Base-by-base conservation (phyloP, 2,797 vertebrate species). In the Mareca penelope region DNA sequence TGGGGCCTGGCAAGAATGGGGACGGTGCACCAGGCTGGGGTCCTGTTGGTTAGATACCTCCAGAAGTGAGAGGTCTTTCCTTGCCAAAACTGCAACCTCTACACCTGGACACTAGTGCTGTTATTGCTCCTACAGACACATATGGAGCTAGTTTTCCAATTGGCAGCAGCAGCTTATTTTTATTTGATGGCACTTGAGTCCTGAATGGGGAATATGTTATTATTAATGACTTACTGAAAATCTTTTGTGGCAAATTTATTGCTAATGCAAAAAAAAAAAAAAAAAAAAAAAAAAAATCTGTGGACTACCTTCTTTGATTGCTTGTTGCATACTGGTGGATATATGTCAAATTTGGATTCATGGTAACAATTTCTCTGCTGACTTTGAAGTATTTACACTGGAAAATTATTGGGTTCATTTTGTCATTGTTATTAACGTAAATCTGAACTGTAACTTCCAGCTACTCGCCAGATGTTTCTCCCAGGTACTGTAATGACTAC, bases 181-280 rank as follows among this genome's bases (percentile, higher is more conserved):
- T 88, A 75, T 92, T 91, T 84, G 68, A 84, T 91, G 55, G 42
- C 61, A 91, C 67, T 87, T 85, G 76, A 95, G 26, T 89, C 67
- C 42, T 79, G 79, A 75, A 50, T 80, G 78, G 37, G 28, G 56
- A 91, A 80, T 79, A 64, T 63, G n/a, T 68, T 94, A 17, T 90
- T 89, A 92, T 88, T 94, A 95, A 93, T 85, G 91, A 79, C 70
- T 91, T 89, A 31, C 63, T 90, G 84, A 95, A 95, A 86, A 87
- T 85, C 68, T 81, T 91, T 57, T 68, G 28, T 88, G 61, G 42
- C 6, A 9, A 87, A 88, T 88, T 88, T 91, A 71, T 93, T 2
- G 29, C 50, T 89, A 91, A 91, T 68, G 24, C 52, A 90, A 90
- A 94, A 44, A 44, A 42, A 15, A 40, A 14, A 39, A 39, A 37